Evolutionary conservation across 2,113 vertebrate species (phyloP).

Genomic region (Sprattus sprattus): DNA sequence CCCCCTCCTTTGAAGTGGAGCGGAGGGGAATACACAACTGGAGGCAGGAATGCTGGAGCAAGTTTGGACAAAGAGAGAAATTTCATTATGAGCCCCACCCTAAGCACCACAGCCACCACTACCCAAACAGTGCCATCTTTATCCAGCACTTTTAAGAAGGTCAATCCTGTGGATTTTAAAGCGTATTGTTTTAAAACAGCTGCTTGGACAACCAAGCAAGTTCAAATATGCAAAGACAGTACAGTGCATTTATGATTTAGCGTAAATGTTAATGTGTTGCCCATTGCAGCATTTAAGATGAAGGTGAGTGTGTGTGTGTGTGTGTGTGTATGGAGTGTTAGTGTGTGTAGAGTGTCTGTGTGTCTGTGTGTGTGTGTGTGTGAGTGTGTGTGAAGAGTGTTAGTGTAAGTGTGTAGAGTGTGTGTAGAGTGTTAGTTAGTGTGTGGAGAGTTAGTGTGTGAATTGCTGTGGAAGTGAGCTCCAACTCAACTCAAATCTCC

Average conservation of each 20-base stretch:
- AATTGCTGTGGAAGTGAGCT: neutral
- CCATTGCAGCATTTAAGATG: neutral
- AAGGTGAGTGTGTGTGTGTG: neutral
- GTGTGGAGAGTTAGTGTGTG: neutral
- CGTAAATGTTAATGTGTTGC: neutral
- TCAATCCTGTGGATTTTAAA: neutral
- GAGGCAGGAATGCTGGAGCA: conserved; percentile 63
- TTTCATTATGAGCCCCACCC: conserved; percentile 60
- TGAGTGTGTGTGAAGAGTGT: neutral
- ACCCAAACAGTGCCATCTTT: neutral
- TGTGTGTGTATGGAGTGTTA: neutral
- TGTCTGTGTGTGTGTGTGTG: neutral
- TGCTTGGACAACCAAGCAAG: neutral
- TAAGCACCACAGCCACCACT: neutral
- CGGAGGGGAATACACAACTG: conserved; percentile 27
- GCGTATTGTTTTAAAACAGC: neutral
- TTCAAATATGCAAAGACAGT: neutral
- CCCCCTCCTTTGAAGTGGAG: neutral
- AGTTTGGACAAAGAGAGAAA: conserved; percentile 59
- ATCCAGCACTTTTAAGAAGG: neutral
- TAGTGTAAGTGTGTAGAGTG: too few species aligned
- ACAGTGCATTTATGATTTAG: neutral
- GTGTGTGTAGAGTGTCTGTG: neutral
- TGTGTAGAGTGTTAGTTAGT: neutral
- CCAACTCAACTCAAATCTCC: neutral